These are phyloP conservation scores for Imbricaverruca yamaguchii DNA, from an alignment of 2,888 invertebrate species.

Conservation along the genomic window DNA sequence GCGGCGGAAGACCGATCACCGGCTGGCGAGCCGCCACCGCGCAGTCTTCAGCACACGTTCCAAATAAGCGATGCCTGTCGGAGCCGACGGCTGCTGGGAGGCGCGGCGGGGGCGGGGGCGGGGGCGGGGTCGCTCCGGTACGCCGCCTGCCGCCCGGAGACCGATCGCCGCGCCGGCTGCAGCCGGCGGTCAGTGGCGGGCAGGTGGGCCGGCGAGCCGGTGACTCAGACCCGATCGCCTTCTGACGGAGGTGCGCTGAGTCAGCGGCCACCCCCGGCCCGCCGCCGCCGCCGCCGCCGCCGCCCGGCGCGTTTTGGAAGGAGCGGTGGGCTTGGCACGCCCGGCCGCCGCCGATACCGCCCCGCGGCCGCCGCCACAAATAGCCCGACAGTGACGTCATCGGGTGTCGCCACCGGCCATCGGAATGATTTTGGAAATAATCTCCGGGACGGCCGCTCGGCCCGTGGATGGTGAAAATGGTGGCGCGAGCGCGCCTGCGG, in stretches of 20 bases:
- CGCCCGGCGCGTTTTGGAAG: background rate
- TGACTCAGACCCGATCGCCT: background rate
- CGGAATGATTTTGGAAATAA: constrained; percentile 4
- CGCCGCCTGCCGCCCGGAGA: too few species aligned
- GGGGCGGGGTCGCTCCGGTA: too few species aligned
- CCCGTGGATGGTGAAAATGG: background rate
- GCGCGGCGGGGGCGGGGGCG: too few species aligned
- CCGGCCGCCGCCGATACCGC: background rate
- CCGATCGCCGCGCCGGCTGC: too few species aligned
- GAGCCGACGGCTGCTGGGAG: too few species aligned
- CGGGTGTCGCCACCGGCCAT: background rate
- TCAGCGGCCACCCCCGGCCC: background rate
- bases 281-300: background rate
- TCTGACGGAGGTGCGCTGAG: background rate
- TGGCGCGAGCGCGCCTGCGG: background rate
- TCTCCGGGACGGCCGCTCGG: background rate
- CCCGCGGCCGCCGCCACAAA: background rate
- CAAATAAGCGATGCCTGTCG: too few species aligned
- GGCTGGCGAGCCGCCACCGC: too few species aligned
- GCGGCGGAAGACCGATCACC: too few species aligned
- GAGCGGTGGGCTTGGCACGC: background rate
- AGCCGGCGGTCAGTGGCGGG: background rate
- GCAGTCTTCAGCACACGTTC: too few species aligned
- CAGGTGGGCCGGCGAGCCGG: background rate
- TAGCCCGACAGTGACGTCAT: background rate